Base-by-base conservation (phyloP, 2,888 invertebrate species). In the Melolontha melolontha region DNA sequence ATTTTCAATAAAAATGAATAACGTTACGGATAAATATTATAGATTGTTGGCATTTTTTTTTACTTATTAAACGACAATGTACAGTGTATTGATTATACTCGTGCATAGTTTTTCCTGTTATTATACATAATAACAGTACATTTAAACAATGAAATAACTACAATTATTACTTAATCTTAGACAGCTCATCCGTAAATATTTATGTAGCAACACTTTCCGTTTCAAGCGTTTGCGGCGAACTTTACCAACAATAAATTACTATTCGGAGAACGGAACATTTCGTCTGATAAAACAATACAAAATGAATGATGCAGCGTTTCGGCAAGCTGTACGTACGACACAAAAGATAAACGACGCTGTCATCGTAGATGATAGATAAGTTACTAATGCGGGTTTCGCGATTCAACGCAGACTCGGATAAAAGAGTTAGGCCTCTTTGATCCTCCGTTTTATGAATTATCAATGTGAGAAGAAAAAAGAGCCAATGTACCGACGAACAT, bases 351-450 rank as follows among this genome's bases (percentile, higher is more conserved):
- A 65, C 64, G 64, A 65, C 54, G 52, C 54, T 65, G 64, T 65
- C 64, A 65, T 54, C 54, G 64, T 39, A 65, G 64, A 65, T 65
- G 64, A 65, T 65, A 65, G 64, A 65, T 65, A 65, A 65, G 54
- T 47, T 52, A 47, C 64, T 65, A 54, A 65, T 65, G 64, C 59
- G 59, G 59, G 59, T 62, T 62, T 62, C 59, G 59, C 59, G 59
- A 62, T 62, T 62, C 59, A 47, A 62, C 59, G 47, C 47, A 29
- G 59, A 27, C 34, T 47, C 47, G 59, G 47, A 47, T 47, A 62
- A 62, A 62, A 62, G 59, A 62, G 59, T 62, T 62, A 44, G 47
- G 17, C 11, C 59, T 44, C 59, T 62, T 62, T 62, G 59, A 62
- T 62, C 59, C 59, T 29, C 34, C 59, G 42, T 62, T 62, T 62